Evolutionary conservation across 2,797 vertebrate genomes (phyloP).

Genomic region (Acrossocheilus wenchowensis): DNA sequence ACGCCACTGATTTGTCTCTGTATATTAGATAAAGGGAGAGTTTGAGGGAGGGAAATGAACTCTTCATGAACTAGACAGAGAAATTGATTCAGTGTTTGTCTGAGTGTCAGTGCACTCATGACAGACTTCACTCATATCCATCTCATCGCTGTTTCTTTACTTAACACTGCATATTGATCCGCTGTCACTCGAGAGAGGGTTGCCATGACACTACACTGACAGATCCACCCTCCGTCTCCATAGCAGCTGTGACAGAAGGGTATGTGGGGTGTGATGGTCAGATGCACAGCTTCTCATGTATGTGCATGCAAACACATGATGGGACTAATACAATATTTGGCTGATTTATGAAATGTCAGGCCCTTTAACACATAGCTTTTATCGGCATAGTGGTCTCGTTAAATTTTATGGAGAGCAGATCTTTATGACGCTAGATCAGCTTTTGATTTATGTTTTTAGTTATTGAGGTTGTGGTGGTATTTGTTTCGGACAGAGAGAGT

Average conservation of each 20-base stretch:
- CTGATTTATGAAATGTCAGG: slow-evolving; percentile 50
- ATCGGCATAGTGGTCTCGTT: slow-evolving; percentile 13
- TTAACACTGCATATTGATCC: slow-evolving; percentile 20
- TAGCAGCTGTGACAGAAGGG: slow-evolving; percentile 28
- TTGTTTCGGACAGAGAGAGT: slow-evolving; percentile 57
- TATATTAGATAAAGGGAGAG: slow-evolving; percentile 18
- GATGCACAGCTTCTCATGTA: slow-evolving; percentile 34
- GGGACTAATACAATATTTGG: slow-evolving; percentile 1
- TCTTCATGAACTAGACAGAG: slow-evolving; percentile 17
- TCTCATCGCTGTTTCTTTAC: slow-evolving; percentile 16
- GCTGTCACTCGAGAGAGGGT: slow-evolving; percentile 53
- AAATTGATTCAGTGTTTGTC: slow-evolving; percentile 27
- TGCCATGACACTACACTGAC: slow-evolving; percentile 38
- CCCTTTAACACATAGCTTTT: slow-evolving; percentile 19
- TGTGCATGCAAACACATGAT: slow-evolving; percentile 12
- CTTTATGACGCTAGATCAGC: slow-evolving; percentile 23
- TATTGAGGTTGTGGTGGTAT: slow-evolving; percentile 13
- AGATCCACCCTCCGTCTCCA: slow-evolving; percentile 32
- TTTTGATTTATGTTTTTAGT: slow-evolving; percentile 40
- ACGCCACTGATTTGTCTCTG: background rate
- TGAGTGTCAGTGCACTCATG: background rate
- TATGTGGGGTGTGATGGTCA: slow-evolving; percentile 22
- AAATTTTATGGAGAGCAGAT: slow-evolving; percentile 39
- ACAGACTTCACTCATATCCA: slow-evolving; percentile 27
- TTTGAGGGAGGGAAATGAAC: background rate